Evolutionary conservation across 2,113 vertebrate genomes (phyloP).

Genomic region (Ailuropoda melanoleuca): DNA sequence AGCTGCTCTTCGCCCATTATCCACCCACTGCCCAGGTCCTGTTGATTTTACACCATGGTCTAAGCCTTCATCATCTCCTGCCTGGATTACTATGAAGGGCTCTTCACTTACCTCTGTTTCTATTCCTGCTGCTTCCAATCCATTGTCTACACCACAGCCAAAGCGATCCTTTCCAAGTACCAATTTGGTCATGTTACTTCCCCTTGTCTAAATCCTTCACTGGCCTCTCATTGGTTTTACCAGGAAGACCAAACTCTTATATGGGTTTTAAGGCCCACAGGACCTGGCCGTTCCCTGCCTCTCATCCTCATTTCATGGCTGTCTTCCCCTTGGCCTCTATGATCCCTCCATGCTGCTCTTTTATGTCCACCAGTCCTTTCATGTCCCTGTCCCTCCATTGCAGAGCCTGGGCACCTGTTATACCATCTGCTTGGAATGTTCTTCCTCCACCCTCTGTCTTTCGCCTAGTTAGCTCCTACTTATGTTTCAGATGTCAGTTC

Average conservation of each 20-base stretch:
- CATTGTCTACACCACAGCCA: background rate
- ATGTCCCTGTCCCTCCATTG: background rate
- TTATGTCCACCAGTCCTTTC: background rate
- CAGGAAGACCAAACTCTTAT: background rate
- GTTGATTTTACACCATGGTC: slow-evolving; percentile 54
- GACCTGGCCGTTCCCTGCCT: background rate
- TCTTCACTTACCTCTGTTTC: background rate
- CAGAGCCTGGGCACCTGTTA: slow-evolving; percentile 43
- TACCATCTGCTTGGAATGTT: slow-evolving; percentile 43
- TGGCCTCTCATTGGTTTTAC: background rate
- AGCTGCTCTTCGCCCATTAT: slow-evolving; percentile 54
- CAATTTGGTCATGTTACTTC: background rate
- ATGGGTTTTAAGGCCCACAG: background rate
- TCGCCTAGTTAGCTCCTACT: slow-evolving; percentile 52
- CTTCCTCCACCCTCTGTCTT: background rate
- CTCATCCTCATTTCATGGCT: background rate
- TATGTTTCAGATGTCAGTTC: slow-evolving; percentile 68
- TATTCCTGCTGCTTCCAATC: background rate
- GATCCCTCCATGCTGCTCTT: background rate
- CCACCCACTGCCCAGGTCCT: slow-evolving; percentile 45
- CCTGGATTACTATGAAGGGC: background rate
- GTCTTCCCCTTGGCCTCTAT: background rate
- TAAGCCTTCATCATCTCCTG: background rate
- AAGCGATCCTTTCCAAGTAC: background rate
- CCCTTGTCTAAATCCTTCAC: background rate